Evolutionary conservation across 1,140 invertebrate species (phyloP).

Genomic region (Drosophila asahinai): DNA sequence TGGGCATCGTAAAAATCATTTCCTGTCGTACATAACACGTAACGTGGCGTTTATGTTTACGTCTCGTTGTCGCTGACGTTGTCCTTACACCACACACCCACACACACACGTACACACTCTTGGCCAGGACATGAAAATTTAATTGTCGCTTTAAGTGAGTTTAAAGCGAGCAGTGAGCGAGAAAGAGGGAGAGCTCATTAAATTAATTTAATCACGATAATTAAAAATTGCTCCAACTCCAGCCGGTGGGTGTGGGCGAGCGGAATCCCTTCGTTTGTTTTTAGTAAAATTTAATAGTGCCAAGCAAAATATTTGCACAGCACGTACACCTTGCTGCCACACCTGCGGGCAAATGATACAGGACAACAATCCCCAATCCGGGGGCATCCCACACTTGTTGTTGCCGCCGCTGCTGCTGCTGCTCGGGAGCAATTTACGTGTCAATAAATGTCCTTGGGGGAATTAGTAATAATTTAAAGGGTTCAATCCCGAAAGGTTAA

Average conservation of each 20-base stretch:
- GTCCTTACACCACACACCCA: slow-evolving; percentile 32
- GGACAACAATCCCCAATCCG: slow-evolving; percentile 9
- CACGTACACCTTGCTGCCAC: slow-evolving; percentile 55
- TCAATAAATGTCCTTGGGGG: slow-evolving; percentile 53
- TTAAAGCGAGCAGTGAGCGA: slow-evolving; percentile 31
- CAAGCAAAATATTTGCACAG: slow-evolving; percentile 69
- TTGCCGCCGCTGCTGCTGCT: slow-evolving; percentile 29
- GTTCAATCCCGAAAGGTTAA: slow-evolving; percentile 7
- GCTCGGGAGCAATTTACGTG: slow-evolving; percentile 51
- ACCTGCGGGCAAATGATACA: slow-evolving; percentile 43
- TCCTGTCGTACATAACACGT: slow-evolving; percentile 76
- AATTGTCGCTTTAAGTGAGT: slow-evolving; percentile 74
- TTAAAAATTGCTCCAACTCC: slow-evolving; percentile 56
- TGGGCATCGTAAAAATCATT: slow-evolving; percentile 76
- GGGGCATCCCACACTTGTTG: slow-evolving; percentile 22
- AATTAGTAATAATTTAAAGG: slow-evolving; percentile 40
- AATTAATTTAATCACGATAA: slow-evolving; percentile 80
- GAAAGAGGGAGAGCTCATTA: slow-evolving; percentile 54
- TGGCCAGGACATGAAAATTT: slow-evolving; percentile 64
- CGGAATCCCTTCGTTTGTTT: slow-evolving; percentile 48
- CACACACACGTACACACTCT: background rate
- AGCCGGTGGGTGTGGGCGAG: background rate
- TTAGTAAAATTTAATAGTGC: slow-evolving; percentile 71
- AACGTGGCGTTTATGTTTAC: slow-evolving; percentile 76
- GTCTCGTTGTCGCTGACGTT: slow-evolving; percentile 57